Percentiles rank a stretch among this genome's conserved stretches.
These are phyloP conservation scores for Parazoanthus swiftii DNA, from an alignment of 92 coral and sea anemone genomes.

Conservation along the genomic window DNA sequence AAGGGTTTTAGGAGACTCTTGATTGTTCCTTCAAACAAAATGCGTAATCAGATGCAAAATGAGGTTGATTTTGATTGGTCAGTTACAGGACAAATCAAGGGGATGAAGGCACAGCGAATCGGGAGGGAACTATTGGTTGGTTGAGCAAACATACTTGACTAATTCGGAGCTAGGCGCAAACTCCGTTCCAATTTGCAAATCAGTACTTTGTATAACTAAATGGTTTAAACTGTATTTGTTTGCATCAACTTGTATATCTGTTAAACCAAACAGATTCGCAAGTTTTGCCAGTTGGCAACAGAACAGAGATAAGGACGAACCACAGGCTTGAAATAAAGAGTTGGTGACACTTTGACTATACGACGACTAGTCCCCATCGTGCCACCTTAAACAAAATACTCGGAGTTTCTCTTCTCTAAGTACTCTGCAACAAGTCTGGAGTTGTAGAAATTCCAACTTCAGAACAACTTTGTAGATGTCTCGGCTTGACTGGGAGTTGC, in stretches of 20 bases:
- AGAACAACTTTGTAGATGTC: neutral
- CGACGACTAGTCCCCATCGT: neutral
- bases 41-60: too few species aligned
- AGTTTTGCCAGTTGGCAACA: neutral
- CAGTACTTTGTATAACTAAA: neutral
- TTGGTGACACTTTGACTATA: neutral
- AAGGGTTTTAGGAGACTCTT: too few species aligned
- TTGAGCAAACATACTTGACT: too few species aligned
- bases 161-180: too few species aligned
- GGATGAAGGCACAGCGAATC: too few species aligned
- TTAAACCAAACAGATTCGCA: neutral
- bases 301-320: neutral
- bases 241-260: neutral
- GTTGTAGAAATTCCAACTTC: neutral
- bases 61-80: too few species aligned
- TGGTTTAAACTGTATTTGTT: neutral
- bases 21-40: too few species aligned
- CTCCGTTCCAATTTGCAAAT: neutral
- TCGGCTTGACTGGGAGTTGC: neutral
- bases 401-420: neutral
- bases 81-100: too few species aligned
- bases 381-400: neutral
- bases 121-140: too few species aligned
- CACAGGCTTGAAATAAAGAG: neutral
- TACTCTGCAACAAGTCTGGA: neutral